Conservation (phyloP, 2,888 invertebrate species). For the Drosophila rubida region DNA sequence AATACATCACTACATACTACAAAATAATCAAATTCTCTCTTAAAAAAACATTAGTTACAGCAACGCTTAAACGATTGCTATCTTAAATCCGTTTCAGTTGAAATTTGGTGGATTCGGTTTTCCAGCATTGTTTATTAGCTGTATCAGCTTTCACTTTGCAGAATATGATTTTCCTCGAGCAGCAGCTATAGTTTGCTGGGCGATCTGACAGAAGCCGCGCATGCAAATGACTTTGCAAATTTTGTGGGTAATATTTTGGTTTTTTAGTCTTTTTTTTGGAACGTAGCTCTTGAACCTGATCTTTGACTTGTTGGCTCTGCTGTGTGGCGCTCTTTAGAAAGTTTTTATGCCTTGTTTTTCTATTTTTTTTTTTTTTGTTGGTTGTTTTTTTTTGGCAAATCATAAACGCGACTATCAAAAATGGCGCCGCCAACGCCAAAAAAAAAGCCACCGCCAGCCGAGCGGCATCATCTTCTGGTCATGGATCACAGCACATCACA, state of each 20-base stretch:
- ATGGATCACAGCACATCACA: constrained; percentile 70
- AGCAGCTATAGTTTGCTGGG: neutral
- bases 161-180: neutral
- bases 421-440: constrained; percentile 59
- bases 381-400: constrained; percentile 63
- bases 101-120: neutral
- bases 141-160: neutral
- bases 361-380: neutral
- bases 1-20: no score
- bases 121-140: neutral
- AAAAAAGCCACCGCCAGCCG: constrained; percentile 5
- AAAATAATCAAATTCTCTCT: no score
- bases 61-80: no score
- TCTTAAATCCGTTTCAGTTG: no score
- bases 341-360: constrained; percentile 33
- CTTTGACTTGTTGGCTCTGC: constrained; percentile 47
- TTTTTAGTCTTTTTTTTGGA: constrained; percentile 2
- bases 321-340: constrained; percentile 56
- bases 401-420: constrained; percentile 69
- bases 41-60: no score
- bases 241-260: neutral
- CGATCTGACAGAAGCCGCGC: constrained; percentile 41
- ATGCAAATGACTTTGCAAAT: constrained; percentile 41
- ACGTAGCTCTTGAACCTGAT: constrained; percentile 50
- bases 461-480: constrained; percentile 46